phyloP scores from a whole-genome alignment of 2,797 vertebrate species.

The Acipenser oxyrinchus region DNA sequence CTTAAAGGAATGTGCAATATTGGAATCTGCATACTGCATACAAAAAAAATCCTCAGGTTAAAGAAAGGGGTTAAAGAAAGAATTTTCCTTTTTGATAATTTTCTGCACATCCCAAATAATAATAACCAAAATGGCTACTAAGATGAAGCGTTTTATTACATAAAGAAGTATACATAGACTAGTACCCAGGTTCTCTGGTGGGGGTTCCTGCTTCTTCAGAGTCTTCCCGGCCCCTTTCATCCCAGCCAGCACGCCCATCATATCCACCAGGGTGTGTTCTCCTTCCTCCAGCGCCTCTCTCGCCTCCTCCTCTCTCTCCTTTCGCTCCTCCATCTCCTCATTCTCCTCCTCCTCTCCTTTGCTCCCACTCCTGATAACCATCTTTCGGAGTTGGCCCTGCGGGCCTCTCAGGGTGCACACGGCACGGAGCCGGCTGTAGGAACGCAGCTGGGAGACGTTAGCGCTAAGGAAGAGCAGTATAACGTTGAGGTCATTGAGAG shows the following conservation, averaged over 20 bases:
- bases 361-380: constrained; percentile 51
- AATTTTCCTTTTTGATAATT: constrained; percentile 46
- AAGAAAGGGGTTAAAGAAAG: constrained; percentile 4
- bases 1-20: no score
- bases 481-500: constrained; percentile 86
- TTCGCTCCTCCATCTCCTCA: constrained; percentile 44
- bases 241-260: constrained; percentile 88
- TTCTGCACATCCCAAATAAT: constrained; percentile 71
- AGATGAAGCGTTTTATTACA: constrained; percentile 55
- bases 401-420: constrained; percentile 57
- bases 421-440: constrained; percentile 78
- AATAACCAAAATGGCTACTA: constrained; percentile 51
- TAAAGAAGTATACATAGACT: constrained; percentile 68
- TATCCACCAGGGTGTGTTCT: constrained; percentile 81
- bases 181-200: constrained; percentile 65
- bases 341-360: constrained; percentile 46
- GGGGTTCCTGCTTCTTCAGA: constrained; percentile 57
- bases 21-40: no score
- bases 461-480: constrained; percentile 84
- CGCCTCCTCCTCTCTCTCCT: constrained; percentile 40
- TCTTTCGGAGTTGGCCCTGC: constrained; percentile 11
- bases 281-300: constrained; percentile 63
- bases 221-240: constrained; percentile 62
- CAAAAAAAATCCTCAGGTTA: background rate
- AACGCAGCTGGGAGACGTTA: constrained; percentile 80